These are phyloP conservation scores for Panagrolaimus sp. DNA, from an alignment of 1,140 invertebrate species.

Conservation along the genomic window DNA sequence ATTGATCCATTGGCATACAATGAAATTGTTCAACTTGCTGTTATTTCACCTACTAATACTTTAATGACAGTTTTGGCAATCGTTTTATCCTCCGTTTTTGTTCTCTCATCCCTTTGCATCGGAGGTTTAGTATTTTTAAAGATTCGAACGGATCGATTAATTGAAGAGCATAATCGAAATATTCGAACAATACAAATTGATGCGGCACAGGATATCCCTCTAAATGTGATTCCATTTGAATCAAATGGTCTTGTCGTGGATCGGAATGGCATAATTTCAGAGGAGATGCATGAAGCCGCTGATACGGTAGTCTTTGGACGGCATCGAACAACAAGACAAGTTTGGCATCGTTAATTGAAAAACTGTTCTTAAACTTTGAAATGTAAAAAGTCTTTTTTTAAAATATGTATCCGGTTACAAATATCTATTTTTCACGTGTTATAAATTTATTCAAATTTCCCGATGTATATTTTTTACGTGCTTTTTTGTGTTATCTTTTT, in stretches of 20 bases:
- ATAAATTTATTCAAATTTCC: too few species aligned
- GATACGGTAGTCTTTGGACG: slow-evolving; percentile 2
- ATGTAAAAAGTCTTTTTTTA: too few species aligned
- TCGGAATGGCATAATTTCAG: neutral
- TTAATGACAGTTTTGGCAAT: slow-evolving; percentile 14
- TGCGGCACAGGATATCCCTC: neutral
- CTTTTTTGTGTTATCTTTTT: too few species aligned
- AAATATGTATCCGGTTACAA: too few species aligned
- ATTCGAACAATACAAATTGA: neutral
- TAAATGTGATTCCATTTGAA: neutral
- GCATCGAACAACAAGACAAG: neutral
- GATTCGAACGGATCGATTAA: slow-evolving; percentile 14
- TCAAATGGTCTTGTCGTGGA: neutral
- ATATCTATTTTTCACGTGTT: too few species aligned
- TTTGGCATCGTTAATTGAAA: neutral
- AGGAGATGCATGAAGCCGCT: neutral
- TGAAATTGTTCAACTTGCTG: slow-evolving; percentile 11
- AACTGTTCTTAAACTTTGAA: too few species aligned
- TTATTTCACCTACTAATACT: neutral
- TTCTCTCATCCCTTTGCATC: neutral
- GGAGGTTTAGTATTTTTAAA: slow-evolving; percentile 8
- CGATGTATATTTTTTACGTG: too few species aligned
- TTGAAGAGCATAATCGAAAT: slow-evolving; percentile 6
- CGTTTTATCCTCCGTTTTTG: neutral
- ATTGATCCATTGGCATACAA: neutral